These are phyloP conservation scores for Apantesis nais DNA, from an alignment of 2,888 invertebrate genomes.

Conservation along the genomic window DNA sequence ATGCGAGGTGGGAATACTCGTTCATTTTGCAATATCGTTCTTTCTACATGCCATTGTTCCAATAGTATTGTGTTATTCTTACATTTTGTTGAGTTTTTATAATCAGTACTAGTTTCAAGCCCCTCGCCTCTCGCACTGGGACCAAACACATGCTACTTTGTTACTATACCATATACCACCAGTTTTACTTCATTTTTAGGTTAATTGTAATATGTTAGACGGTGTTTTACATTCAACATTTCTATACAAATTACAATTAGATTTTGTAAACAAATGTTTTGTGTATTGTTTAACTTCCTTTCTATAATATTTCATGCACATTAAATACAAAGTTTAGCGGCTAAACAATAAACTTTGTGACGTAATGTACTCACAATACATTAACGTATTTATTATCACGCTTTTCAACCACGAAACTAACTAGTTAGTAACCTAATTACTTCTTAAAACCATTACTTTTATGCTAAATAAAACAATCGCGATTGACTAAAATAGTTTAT, in stretches of 20 bases:
- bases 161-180: constrained; percentile 34
- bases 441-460: constrained; percentile 3
- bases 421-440: background rate
- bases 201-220: constrained; percentile 36
- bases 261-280: constrained; percentile 13
- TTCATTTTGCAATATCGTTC: too few relatives aligned
- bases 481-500: background rate
- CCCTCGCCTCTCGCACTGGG: background rate
- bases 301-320: constrained; percentile 10
- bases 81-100: background rate
- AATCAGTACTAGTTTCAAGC: background rate
- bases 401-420: background rate
- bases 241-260: constrained; percentile 17
- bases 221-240: constrained; percentile 14
- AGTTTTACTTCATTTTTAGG: constrained; percentile 46
- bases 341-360: background rate
- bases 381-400: background rate
- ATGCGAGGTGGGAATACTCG: background rate
- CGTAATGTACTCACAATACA: background rate
- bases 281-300: constrained; percentile 19
- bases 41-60: background rate
- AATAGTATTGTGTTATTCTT: background rate
- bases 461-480: background rate
- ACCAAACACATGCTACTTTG: constrained; percentile 33
- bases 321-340: constrained; percentile 11